Base-by-base conservation (phyloP, 1,140 invertebrate genomes). In the Drosophila erecta region DNA sequence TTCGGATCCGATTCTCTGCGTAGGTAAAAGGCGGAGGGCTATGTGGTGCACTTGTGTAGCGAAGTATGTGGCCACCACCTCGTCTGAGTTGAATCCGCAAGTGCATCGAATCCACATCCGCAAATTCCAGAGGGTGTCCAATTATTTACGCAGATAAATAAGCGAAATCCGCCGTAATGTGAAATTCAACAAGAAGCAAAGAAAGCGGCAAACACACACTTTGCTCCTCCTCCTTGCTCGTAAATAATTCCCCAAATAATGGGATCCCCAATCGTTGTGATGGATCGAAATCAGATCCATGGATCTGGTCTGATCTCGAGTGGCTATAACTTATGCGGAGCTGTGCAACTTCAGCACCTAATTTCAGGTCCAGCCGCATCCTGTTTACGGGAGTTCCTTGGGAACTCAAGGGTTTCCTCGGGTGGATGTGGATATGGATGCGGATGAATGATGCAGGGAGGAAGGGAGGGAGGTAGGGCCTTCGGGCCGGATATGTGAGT, bases 401-500 rank as follows among this genome's bases (percentile, higher is more conserved):
- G 47, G 51, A 57, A 22, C 20, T 67, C 43, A 70, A 70, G 67
- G 51, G 65, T 41, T 51, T 35, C n/a, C 12, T n/a, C 60, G 43
- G 44, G 65, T 40, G 65, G 64, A 51, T 64, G 40, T 60, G 50
- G 6, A 50, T 55, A 43, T 6, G 17, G 30, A 35, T 33, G 12
- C 37, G 38, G 20, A 6, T 20, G 40, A 22, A 62, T 44, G 24
- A 38, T 47, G 35, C 30, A 24, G 4, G 54, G 54, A 35, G 53
- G 53, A 41, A 22, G 7, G 37, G 24, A 5, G 35, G 54, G 44
- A 35, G 59, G 53, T 41, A 37, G 7, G 37, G 44, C n/a, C n/a
- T n/a, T n/a, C n/a, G 27, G 60, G 83, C 83, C 83, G 83, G 83
- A 86, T 86, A 81, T 86, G 81, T 80, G 62, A 70, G 75, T 86